phyloP scores from a whole-genome alignment of 2,888 invertebrate species.

The Lithophane socia region DNA sequence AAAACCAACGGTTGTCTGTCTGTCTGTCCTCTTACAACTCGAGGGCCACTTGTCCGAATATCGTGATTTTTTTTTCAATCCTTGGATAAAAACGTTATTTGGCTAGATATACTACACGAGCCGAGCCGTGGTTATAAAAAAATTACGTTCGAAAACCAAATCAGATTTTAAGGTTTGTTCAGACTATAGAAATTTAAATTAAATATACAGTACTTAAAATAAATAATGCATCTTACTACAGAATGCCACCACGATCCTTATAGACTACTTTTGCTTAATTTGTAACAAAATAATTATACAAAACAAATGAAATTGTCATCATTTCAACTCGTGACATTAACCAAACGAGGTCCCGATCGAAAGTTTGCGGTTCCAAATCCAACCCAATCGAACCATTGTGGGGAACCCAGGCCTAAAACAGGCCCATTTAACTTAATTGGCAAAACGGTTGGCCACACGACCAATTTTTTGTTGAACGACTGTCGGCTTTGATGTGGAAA shows the following conservation, averaged over 20 bases:
- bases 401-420: constrained; percentile 38
- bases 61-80: not conserved
- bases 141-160: not conserved
- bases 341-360: constrained; percentile 19
- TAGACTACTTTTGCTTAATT: not conserved
- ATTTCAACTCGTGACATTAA: constrained; percentile 31
- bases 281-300: not conserved
- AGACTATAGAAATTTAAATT: not conserved
- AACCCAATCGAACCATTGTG: constrained; percentile 53
- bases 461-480: constrained; percentile 7
- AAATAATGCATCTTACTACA: not conserved
- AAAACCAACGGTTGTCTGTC: too few relatives aligned
- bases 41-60: too few relatives aligned
- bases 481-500: constrained; percentile 29
- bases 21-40: not conserved
- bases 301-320: constrained; percentile 7
- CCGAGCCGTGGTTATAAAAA: not conserved
- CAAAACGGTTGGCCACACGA: constrained; percentile 6
- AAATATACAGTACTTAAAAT: not conserved
- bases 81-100: too few relatives aligned
- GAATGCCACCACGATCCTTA: not conserved
- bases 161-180: not conserved
- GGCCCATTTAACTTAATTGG: constrained; percentile 47
- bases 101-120: too few relatives aligned
- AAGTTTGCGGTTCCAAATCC: constrained; percentile 50